Percentiles rank a stretch among this genome's conserved stretches.
phyloP scores from a whole-genome alignment of 2,888 invertebrate species.

The Furcula furcula region DNA sequence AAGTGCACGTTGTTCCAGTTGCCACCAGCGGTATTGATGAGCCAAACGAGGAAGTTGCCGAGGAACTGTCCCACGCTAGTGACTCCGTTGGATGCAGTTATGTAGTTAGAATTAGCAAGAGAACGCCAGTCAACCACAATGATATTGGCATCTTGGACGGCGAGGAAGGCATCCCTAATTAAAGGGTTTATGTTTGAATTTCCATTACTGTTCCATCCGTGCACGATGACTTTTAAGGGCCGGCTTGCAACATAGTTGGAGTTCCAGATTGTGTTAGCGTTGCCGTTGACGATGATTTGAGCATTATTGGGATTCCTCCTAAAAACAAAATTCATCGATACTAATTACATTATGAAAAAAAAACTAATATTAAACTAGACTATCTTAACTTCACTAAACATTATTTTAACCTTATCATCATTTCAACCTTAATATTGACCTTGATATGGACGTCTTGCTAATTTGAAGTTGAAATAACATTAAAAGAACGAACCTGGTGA shows the following conservation, averaged over 20 bases:
- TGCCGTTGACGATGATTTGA: slow-evolving; percentile 45
- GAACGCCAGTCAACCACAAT: slow-evolving; percentile 59
- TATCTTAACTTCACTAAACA: no score
- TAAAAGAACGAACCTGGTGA: slow-evolving; percentile 37
- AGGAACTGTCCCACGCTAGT: slow-evolving; percentile 50
- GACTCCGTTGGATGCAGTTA: slow-evolving; percentile 40
- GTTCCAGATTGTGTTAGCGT: slow-evolving; percentile 38
- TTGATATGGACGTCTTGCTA: no score
- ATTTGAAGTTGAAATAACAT: no score
- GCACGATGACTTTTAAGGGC: slow-evolving; percentile 50
- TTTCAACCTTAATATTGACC: no score
- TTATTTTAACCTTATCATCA: no score
- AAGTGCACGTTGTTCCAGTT: slow-evolving; percentile 61
- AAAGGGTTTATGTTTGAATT: slow-evolving; percentile 44
- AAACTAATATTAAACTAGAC: no score
- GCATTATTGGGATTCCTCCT: slow-evolving; percentile 42
- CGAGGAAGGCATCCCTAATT: slow-evolving; percentile 50
- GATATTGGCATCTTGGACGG: slow-evolving; percentile 47
- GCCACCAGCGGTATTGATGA: slow-evolving; percentile 51
- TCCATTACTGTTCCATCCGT: slow-evolving; percentile 60
- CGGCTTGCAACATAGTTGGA: slow-evolving; percentile 46
- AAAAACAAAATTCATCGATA: no score
- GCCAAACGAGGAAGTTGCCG: slow-evolving; percentile 56
- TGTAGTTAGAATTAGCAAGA: slow-evolving; percentile 41
- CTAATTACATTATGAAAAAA: no score